Conservation (phyloP, 2,113 vertebrate species). For the Grallaria varia region DNA sequence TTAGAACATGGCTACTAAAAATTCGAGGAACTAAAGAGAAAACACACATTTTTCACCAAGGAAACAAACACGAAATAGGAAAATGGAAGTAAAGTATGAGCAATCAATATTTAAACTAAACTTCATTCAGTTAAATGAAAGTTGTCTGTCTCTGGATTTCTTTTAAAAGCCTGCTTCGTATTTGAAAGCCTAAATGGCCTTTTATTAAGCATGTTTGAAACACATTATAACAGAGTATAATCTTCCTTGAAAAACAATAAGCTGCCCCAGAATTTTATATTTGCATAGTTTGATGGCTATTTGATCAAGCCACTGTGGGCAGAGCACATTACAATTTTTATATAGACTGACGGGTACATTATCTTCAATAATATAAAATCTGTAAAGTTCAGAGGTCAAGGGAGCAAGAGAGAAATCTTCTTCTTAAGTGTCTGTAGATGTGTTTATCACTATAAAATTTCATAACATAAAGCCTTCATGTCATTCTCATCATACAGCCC, state of each 20-base stretch:
- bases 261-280: not conserved
- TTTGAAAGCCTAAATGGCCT: not conserved
- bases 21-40: not conserved
- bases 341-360: not conserved
- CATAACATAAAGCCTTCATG: not conserved
- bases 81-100: not conserved
- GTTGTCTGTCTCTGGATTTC: not conserved
- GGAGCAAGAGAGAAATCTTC: not conserved
- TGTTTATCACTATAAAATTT: not conserved
- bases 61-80: not conserved
- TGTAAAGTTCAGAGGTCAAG: not conserved
- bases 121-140: not conserved
- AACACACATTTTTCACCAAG: not conserved
- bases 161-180: not conserved
- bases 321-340: not conserved
- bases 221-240: not conserved
- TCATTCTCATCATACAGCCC: not conserved
- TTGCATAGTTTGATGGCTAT: not conserved
- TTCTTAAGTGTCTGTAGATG: not conserved
- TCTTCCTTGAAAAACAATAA: not conserved
- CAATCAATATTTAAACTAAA: not conserved
- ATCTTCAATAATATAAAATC: not conserved
- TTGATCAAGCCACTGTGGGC: not conserved
- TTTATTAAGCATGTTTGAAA: not conserved
- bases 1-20: not conserved